Evolutionary conservation across 1,140 invertebrate genomes (phyloP), one percentile per base, ranked within the genome.

Genomic region (Papilio glaucus): DNA sequence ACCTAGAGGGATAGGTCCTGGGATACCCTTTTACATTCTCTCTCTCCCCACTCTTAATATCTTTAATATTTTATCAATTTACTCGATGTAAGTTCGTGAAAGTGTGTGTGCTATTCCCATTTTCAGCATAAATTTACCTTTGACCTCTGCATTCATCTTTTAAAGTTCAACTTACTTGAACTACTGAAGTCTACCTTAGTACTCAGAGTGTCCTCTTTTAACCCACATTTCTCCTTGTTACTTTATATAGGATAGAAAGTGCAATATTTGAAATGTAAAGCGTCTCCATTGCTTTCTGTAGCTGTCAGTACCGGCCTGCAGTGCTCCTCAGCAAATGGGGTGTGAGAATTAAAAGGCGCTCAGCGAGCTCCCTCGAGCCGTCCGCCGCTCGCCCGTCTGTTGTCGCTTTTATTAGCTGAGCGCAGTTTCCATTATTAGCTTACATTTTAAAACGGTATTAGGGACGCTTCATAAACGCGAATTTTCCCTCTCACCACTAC

Each of bases 291-390:
- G 7, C 70, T 13, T 57, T 75, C 26, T 12, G 10, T 69, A 15
- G 37, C 18, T 15, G 12, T 33, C 15, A 69, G 13, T 26, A 26
- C 24, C 73, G 79, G 81, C 85, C 77, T 87, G 87, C 86, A 84
- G 74, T 76, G 72, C 74, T 76, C 68, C 75, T 76, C 68, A 77
- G 76, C 84, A 87, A 91, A 91, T 90, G 88, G 89, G 86, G 87
- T 90, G 89, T 87, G 81, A 91, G 88, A 90, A 91, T 90, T 90
- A 91, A 90, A 90, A 89, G 84, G 85, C 85, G 85, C 81, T 90
- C 86, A 85, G 79, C 60, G 73, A 72, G 41, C 73, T 39, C 69
- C 61, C 72, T 72, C 72, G 49, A 53, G 49, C 49, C 41, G 42
- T 68, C 71, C 63, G 71, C 74, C 74, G 2, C 29, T 33, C 29